Evolutionary conservation across 2,113 vertebrate genomes (phyloP), one percentile per base, ranked within the genome.

Genomic region (Seriola aureovittata): DNA sequence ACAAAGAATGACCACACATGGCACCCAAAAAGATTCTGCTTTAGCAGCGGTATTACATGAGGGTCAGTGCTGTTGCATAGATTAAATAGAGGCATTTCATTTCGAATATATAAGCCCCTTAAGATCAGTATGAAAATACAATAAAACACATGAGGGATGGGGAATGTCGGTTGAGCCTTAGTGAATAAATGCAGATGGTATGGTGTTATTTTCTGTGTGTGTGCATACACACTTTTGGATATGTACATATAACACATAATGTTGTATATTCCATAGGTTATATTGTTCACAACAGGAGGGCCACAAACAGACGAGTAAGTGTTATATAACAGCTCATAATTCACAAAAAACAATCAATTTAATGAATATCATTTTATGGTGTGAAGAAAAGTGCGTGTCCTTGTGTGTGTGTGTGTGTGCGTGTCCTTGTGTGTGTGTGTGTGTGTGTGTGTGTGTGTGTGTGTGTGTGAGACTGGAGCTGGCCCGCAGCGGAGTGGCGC

Each of bases 301-400:
- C 38, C 21, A 25, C 32, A 80, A 82, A 58, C 70, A 82, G 32
- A 55, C 32, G 19, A 32, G 21, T 21, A 57, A 4, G 9, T 17
- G 44, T 84, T 44, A 59, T 32, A n/a, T 68, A 72, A 76, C 80
- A 82, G 60, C 74, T 85, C 67, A 63, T 89, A 86, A 91, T 42
- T 86, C 72, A 55, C 2, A 36, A 25, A 81, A 77, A 75, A 69
- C 48, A 70, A 86, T 71, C 6, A 75, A 62, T 80, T 74, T 85
- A 75, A 91, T 32, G 57, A 86, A 80, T 76, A 84, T 78, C 46
- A 67, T 57, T 85, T 75, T 54, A 82, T 34, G 58, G 44, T 6
- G 52, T 9, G 14, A 69, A 38, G 48, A 86, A 46, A 34, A 40
- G 19, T 8, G 32, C 40, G 8, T 75, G 48, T 55, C 54, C 68